A percentile compares a stretch with the other conserved stretches of the same genome.
These are phyloP conservation scores for Mythimna albipuncta DNA, from an alignment of 2,888 invertebrate species.

Conservation along the genomic window DNA sequence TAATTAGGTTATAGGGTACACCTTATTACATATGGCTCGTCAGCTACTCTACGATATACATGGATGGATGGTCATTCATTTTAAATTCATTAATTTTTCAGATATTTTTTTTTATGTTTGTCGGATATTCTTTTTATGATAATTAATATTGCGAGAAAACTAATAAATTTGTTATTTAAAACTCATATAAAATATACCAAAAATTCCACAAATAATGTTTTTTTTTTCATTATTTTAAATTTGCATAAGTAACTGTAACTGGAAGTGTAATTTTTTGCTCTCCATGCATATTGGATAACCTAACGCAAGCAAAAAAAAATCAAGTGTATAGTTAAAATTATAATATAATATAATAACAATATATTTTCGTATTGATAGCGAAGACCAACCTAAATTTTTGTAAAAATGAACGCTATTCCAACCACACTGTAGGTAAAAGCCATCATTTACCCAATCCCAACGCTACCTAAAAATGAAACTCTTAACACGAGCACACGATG, in stretches of 20 bases:
- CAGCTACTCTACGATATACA: too few species aligned
- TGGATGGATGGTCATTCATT: too few species aligned
- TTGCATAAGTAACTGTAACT: too few species aligned
- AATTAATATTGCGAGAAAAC: too few species aligned
- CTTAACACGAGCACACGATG: constrained; percentile 30
- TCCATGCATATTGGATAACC: not conserved
- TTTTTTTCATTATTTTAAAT: not conserved
- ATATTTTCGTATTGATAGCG: not conserved
- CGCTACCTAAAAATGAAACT: constrained; percentile 23
- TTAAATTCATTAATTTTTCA: too few species aligned
- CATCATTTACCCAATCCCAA: constrained; percentile 12
- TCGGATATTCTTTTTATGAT: too few species aligned
- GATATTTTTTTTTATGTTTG: too few species aligned
- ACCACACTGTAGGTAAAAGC: not conserved
- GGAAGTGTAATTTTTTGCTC: not conserved
- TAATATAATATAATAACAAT: too few species aligned
- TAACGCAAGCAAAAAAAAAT: not conserved
- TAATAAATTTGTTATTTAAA: too few species aligned
- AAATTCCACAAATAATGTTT: too few species aligned
- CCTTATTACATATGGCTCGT: not conserved
- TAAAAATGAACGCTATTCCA: not conserved
- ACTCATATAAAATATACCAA: too few species aligned
- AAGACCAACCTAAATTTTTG: not conserved
- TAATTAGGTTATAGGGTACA: not conserved
- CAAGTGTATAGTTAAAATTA: too few species aligned